A percentile compares a stretch with the other conserved stretches of the same genome.
phyloP scores from a whole-genome alignment of 2,113 vertebrate genomes.

The Saccopteryx bilineata region DNA sequence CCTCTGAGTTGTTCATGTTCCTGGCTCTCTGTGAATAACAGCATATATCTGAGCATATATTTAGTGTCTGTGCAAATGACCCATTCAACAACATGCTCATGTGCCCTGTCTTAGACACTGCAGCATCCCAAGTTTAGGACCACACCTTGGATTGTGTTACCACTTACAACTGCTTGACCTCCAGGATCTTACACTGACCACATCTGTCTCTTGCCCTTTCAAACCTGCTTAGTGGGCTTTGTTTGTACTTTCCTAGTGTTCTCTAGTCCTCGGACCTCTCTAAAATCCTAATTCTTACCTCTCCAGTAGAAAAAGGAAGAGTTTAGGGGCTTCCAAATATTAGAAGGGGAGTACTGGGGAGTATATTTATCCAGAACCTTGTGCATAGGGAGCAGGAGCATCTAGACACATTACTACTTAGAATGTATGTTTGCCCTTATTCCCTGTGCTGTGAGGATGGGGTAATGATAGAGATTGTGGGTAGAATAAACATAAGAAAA shows the following conservation, averaged over 20 bases:
- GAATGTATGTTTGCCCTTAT: neutral
- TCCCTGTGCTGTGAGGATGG: neutral
- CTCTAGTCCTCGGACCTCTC: neutral
- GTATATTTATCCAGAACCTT: neutral
- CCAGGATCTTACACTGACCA: neutral
- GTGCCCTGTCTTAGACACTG: neutral
- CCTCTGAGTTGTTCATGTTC: constrained; percentile 16
- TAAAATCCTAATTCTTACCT: neutral
- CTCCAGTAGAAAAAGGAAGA: constrained; percentile 14
- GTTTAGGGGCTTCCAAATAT: neutral
- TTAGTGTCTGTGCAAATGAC: constrained; percentile 1
- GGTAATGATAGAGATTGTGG: neutral
- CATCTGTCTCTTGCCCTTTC: neutral
- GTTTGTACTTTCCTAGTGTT: neutral
- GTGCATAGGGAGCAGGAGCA: neutral
- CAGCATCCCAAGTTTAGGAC: neutral
- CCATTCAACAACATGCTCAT: neutral
- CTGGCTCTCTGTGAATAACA: constrained; percentile 38
- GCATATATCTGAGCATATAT: neutral
- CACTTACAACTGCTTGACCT: neutral
- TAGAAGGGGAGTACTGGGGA: neutral
- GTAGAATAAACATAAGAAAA: constrained; percentile 2
- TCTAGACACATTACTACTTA: constrained; percentile 39
- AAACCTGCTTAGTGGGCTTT: neutral
- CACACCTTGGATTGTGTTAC: neutral